A percentile compares a stretch with the other conserved stretches of the same genome.
Evolutionary conservation across 2,888 invertebrate species (phyloP).

Genomic region (Argyresthia goedartella): DNA sequence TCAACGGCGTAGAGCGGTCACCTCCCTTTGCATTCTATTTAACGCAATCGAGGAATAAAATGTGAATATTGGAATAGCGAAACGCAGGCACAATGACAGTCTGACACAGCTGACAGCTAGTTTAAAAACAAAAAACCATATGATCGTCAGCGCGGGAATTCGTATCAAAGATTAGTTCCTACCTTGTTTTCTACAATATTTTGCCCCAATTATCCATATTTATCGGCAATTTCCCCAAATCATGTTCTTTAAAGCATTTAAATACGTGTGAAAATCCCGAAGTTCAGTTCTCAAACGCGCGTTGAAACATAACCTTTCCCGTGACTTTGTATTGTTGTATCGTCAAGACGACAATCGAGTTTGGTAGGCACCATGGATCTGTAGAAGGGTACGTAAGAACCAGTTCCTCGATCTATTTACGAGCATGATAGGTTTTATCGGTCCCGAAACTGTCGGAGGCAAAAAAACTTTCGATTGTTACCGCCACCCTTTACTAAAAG

Average conservation of each 20-base stretch:
- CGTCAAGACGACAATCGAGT: conserved; percentile 18
- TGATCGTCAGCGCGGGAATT: conserved; percentile 19
- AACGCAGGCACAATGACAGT: no score
- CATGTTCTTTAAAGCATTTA: neutral
- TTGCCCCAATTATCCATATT: neutral
- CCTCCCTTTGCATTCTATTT: no score
- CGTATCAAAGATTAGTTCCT: neutral
- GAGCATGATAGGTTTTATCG: conserved; percentile 25
- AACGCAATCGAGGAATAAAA: no score
- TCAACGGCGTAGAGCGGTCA: no score
- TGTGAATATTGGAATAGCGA: no score
- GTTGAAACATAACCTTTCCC: neutral
- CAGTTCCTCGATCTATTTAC: conserved; percentile 37
- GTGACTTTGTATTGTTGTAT: neutral
- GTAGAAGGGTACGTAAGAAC: conserved; percentile 27
- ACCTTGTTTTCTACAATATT: neutral
- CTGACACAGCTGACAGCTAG: conserved; percentile 4
- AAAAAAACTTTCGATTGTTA: conserved; percentile 1
- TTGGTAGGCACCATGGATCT: conserved; percentile 20
- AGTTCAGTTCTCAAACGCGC: neutral
- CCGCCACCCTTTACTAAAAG: neutral
- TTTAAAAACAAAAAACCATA: conserved; percentile 13
- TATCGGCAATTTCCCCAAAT: neutral
- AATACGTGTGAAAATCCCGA: conserved; percentile 12
- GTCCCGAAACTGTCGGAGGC: conserved; percentile 9